A percentile compares a stretch with the other conserved stretches of the same genome.
These are phyloP conservation scores for Drosophila nigrodunni DNA, from an alignment of 1,140 invertebrate species.

Conservation along the genomic window DNA sequence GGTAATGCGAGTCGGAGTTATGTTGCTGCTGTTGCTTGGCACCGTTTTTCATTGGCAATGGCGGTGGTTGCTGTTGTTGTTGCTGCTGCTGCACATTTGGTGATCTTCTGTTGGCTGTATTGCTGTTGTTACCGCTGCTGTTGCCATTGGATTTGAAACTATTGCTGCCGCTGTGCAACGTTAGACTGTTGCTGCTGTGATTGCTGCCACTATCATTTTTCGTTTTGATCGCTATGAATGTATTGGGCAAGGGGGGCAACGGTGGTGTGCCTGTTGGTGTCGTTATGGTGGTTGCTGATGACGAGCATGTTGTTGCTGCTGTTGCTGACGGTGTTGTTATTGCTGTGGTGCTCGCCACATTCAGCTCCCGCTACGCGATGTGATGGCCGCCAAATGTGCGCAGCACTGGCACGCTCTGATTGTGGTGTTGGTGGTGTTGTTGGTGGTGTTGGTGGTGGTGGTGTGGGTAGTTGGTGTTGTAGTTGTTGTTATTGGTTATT, in stretches of 20 bases:
- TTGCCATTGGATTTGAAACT: slow-evolving; percentile 74
- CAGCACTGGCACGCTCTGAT: slow-evolving; percentile 84
- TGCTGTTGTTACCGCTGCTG: slow-evolving; percentile 53
- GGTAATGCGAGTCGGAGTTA: slow-evolving; percentile 68
- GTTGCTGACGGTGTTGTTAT: slow-evolving; percentile 36
- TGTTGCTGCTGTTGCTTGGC: slow-evolving; percentile 54
- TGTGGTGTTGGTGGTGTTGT: slow-evolving; percentile 53
- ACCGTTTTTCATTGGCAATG: slow-evolving; percentile 73
- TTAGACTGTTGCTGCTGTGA: slow-evolving; percentile 66
- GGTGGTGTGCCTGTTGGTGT: slow-evolving; percentile 76
- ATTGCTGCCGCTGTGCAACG: slow-evolving; percentile 69
- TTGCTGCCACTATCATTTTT: slow-evolving; percentile 63
- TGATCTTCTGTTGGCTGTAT: slow-evolving; percentile 57
- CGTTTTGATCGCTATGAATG: slow-evolving; percentile 80
- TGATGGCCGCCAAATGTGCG: slow-evolving; percentile 85
- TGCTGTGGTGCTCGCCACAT: slow-evolving; percentile 60
- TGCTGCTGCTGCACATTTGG: slow-evolving; percentile 49
- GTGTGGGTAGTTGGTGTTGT: slow-evolving; percentile 36
- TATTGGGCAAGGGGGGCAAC: slow-evolving; percentile 76
- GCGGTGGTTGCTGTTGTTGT: slow-evolving; percentile 65
- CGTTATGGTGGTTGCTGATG: slow-evolving; percentile 62
- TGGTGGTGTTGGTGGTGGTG: slow-evolving; percentile 46
- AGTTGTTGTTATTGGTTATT: slow-evolving; percentile 31
- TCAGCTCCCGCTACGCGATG: slow-evolving; percentile 84
- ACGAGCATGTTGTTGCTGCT: slow-evolving; percentile 54